Evolutionary conservation across 2,113 vertebrate genomes (phyloP), one percentile per base, ranked within the genome.

Genomic region (Columbina picui): DNA sequence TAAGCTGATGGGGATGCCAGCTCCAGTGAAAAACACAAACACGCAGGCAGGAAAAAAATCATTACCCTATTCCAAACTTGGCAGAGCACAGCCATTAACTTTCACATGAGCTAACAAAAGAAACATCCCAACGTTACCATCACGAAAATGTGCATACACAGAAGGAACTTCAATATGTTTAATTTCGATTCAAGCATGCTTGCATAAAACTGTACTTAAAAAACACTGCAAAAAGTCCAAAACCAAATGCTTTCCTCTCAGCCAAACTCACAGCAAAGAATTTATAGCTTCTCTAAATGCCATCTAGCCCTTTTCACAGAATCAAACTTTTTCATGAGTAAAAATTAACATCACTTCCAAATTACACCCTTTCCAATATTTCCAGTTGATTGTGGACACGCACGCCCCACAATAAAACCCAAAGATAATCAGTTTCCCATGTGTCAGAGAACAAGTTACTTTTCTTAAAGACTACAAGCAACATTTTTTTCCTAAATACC

Each of bases 31-130:
- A 97, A 97, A 73, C 90, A 94, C 73, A 94, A 80, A 95, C 84
- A 88, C 53, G 23, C 6, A 95, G 90, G 82, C 92, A 87, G 89
- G 89, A 96, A 91, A 79, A 76, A 97, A 94, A 83, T 85, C 83
- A 93, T 90, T 95, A 95, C 69, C 92, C 94, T 96, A 43, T 84
- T 94, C 88, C 90, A 97, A 96, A 89, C 79, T 97, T 97, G 91
- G 91, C 95, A 95, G 83, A 77, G 79, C 29, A 45, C 80, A 92
- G 82, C 45, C 68, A 68, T 96, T 92, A 96, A 93, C 84, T 98
- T 98, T 94, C 95, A 96, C 92, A 96, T 97, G 95, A 97, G 86
- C 90, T 97, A 97, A 97, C 94, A 94, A 97, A 98, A 96, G 95
- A 97, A 98, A 97, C 94, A 96, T 87, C 91, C 82, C 80, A 95